Evolutionary conservation across 1,140 invertebrate species (phyloP).

Genomic region (Formica selysi): DNA sequence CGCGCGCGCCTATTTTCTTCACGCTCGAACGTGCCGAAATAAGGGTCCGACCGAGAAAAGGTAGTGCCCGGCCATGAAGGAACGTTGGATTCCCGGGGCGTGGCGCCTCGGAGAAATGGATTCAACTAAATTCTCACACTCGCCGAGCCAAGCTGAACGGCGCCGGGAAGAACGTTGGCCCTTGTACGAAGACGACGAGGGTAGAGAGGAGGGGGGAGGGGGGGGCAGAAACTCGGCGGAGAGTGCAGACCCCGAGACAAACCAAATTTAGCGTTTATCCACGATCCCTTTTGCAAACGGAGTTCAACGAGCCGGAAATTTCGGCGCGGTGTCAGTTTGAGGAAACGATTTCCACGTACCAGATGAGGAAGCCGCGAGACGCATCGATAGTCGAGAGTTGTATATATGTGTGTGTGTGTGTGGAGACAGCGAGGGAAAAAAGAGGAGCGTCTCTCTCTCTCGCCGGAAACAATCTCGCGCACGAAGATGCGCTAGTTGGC

Average conservation of each 20-base stretch:
- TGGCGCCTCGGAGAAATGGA: slow-evolving; percentile 63
- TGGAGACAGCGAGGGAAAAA: too few relatives aligned
- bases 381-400: slow-evolving; percentile 9
- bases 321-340: slow-evolving; percentile 18
- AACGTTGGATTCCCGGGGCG: slow-evolving; percentile 47
- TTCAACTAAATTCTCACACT: slow-evolving; percentile 77
- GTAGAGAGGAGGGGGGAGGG: too few relatives aligned
- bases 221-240: neutral
- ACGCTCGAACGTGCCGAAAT: slow-evolving; percentile 76
- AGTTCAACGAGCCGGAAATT: slow-evolving; percentile 44
- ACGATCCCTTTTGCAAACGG: slow-evolving; percentile 29
- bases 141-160: slow-evolving; percentile 28
- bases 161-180: slow-evolving; percentile 24
- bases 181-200: neutral
- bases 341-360: slow-evolving; percentile 9
- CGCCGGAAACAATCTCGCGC: slow-evolving; percentile 40
- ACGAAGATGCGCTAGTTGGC: slow-evolving; percentile 27
- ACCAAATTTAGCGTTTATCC: slow-evolving; percentile 37
- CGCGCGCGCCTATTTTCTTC: slow-evolving; percentile 65
- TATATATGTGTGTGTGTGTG: too few relatives aligned
- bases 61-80: slow-evolving; percentile 39
- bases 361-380: neutral
- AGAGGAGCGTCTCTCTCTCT: neutral
- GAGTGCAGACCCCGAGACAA: neutral
- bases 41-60: slow-evolving; percentile 67